Evolutionary conservation across 1,140 invertebrate species (phyloP), one percentile per base, ranked within the genome.

Genomic region (Bombus affinis): DNA sequence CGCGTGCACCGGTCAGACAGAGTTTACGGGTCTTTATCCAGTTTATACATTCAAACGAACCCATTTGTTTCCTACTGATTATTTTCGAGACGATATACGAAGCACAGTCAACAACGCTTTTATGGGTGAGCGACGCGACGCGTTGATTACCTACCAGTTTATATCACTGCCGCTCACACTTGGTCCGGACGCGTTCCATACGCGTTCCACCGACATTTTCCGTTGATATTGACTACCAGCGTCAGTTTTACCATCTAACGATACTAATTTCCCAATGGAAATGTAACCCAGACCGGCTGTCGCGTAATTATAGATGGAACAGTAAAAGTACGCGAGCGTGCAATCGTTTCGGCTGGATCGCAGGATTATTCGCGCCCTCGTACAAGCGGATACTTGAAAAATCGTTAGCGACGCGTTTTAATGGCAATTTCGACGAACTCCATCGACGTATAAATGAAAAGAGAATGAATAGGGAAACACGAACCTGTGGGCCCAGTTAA

Each of bases 1-100:
- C 62, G 35, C n/a, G n/a, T 44, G 47, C 42, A 65, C 42, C 37
- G 37, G 53, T 68, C 62, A 59, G 47, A 62, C 39, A 53, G 70
- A 59, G 70, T 80, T 73, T 80, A 80, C 59, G 42, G 18, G 6
- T 74, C 70, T 74, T 57, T 65, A 66, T 80, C 25, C 44, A 57
- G 9, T 81, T 73, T 28, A 53, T 57, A 85, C 83, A 68, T 68
- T 81, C 71, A 81, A 85, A 80, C 83, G 76, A 39, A 47, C 25
- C 71, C 83, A 42, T 74, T 74, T 28, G 57, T 81, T 74, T 68
- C 35, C 57, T 66, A 13, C 57, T 74, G 68, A 74, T 85, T 80
- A 85, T 85, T 85, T 85, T 74, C 59, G 70, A 73, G 78, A 70
- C 32, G 44, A 22, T 42, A 42, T 22, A 37, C 39, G 70, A 57